Base-by-base conservation (phyloP, 2,113 vertebrate species). In the Mastomys coucha region DNA sequence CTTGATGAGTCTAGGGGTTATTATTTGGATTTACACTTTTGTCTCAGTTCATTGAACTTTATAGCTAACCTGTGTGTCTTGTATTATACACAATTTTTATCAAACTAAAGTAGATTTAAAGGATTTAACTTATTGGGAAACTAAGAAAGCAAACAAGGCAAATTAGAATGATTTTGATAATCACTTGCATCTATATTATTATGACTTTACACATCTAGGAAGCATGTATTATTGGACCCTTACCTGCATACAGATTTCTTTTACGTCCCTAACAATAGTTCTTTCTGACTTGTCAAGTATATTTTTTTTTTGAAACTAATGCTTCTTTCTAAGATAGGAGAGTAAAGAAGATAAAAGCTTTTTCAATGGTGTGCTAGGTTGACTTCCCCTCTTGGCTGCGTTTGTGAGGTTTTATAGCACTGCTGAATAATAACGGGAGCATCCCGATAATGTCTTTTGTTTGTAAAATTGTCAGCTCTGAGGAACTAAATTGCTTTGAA, bases 401-500 rank as follows among this genome's bases (percentile, higher is more conserved):
- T 95, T 96, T 80, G 63, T 63, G 45, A 94, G 60, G 13, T 91
- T 96, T 97, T 93, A 94, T 88, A 91, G 70, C 60, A 67, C 69
- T 95, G 81, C 39, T 92, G 92, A 93, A 81, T 91, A 82, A 89
- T 53, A 95, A 81, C 28, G 93, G 69, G 24, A 96, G 3, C 63
- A 96, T 95, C 49, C 42, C 0, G 7, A 26, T 96, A 96, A 95
- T 93, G 77, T n/a, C 82, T 97, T 96, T 97, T 97, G 86, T 96
- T 97, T 96, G 95, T 87, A 94, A 96, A 92, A 96, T 70, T 94
- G 53, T 92, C 76, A 92, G 58, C 72, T 97, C 92, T 86, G 67
- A 78, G 73, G 85, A 92, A 80, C 49, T 60, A 92, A 89, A 91
- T 81, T 92, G 49, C 42, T 92, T 91, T 95, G 67, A 77, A 95